phyloP scores from a whole-genome alignment of 1,140 invertebrate species.

The Drosophila busckii region DNA sequence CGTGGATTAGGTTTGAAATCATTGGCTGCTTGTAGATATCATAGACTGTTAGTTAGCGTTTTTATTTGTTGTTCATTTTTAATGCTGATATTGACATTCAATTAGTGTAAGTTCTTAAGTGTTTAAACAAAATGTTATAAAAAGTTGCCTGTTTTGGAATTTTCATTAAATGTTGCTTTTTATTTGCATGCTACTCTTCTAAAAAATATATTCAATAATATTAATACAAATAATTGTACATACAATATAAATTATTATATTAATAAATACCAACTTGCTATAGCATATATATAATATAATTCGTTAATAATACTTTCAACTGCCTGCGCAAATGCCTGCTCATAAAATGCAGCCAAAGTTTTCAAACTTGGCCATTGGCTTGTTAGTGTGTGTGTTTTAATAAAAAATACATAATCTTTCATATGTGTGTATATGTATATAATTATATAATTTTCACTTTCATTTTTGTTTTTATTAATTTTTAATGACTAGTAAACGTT shows the following conservation, averaged over 20 bases:
- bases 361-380: constrained; percentile 26
- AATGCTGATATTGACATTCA: too few species aligned
- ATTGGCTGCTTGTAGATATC: too few species aligned
- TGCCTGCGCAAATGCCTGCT: constrained; percentile 40
- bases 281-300: constrained; percentile 62
- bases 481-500: constrained; percentile 75
- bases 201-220: constrained; percentile 75
- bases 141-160: too few species aligned
- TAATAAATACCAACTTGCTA: constrained; percentile 75
- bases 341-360: constrained; percentile 48
- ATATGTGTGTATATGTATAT: constrained; percentile 23
- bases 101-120: constrained; percentile 1
- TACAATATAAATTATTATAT: constrained; percentile 63
- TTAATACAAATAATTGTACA: constrained; percentile 71
- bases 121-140: too few species aligned
- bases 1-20: too few species aligned
- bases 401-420: constrained; percentile 62
- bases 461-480: constrained; percentile 27
- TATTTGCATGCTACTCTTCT: constrained; percentile 64
- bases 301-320: constrained; percentile 73
- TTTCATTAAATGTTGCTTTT: constrained; percentile 32
- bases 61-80: not conserved
- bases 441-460: constrained; percentile 18
- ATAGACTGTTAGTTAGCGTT: not conserved
- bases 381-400: constrained; percentile 48